A percentile compares a stretch with the other conserved stretches of the same genome.
phyloP scores from a whole-genome alignment of 2,888 invertebrate genomes.

The Alcis repandata region DNA sequence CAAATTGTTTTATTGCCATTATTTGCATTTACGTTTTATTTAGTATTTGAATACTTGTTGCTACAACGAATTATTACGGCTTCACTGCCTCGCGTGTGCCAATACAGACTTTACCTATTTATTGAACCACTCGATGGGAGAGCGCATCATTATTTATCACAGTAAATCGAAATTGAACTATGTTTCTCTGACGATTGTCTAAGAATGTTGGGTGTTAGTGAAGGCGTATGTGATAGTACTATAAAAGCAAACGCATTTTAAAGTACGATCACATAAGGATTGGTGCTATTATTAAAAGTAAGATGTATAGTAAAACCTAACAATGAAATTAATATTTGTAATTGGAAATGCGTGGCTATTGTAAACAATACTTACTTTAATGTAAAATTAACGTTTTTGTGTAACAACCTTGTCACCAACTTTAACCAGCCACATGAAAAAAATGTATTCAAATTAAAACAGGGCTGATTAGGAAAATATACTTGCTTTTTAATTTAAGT shows the following conservation, averaged over 20 bases:
- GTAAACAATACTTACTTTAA: constrained; percentile 42
- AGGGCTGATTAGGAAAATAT: constrained; percentile 62
- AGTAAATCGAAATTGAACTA: constrained; percentile 11
- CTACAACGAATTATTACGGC: constrained; percentile 69
- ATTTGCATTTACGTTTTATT: constrained; percentile 83
- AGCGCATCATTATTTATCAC: constrained; percentile 24
- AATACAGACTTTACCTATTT: constrained; percentile 52
- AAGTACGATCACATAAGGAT: constrained; percentile 73
- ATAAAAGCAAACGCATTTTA: constrained; percentile 55
- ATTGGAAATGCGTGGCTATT: constrained; percentile 56
- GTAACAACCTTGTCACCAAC: constrained; percentile 30
- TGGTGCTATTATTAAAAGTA: constrained; percentile 76
- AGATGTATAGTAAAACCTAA: constrained; percentile 57
- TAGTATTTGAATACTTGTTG: constrained; percentile 68
- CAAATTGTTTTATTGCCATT: constrained; percentile 79
- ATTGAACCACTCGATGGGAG: constrained; percentile 41
- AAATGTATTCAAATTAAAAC: constrained; percentile 48
- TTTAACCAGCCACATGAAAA: constrained; percentile 35
- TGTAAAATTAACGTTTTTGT: constrained; percentile 43
- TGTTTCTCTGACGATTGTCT: constrained; percentile 43
- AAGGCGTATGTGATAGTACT: constrained; percentile 69
- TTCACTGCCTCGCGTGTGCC: constrained; percentile 72
- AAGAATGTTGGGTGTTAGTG: constrained; percentile 49
- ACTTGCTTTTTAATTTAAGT: constrained; percentile 75
- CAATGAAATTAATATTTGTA: constrained; percentile 54